Conservation (phyloP, 2,888 invertebrate species). For the Papilio protenor region DNA sequence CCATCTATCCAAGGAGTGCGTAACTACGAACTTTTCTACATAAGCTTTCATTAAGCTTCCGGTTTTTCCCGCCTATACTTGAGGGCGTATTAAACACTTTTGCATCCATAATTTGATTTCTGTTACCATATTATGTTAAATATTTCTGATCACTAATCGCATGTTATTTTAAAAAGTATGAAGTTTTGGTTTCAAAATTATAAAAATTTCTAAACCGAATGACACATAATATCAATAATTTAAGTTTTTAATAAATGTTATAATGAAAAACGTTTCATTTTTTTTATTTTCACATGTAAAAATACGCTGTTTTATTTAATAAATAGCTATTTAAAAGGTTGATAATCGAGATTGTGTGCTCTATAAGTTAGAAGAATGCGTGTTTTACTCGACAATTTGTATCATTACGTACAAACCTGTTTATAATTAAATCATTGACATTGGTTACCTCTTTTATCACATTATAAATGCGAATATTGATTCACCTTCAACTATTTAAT, state of each 20-base stretch:
- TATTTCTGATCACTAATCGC: background rate
- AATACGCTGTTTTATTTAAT: no score
- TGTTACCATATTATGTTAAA: background rate
- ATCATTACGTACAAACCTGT: no score
- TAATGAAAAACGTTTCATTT: no score
- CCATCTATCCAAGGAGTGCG: constrained; percentile 61
- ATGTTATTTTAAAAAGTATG: background rate
- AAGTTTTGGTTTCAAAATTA: no score
- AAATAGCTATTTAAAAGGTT: no score
- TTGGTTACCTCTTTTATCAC: background rate
- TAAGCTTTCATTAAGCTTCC: constrained; percentile 58
- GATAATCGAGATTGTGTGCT: no score
- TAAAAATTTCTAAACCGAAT: no score
- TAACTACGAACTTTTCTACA: constrained; percentile 62
- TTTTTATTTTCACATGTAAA: no score
- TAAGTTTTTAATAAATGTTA: no score
- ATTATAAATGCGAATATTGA: background rate
- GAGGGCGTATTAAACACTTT: constrained; percentile 62
- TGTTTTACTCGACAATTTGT: background rate
- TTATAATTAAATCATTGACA: no score
- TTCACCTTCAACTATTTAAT: background rate
- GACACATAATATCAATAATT: no score
- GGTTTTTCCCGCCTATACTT: constrained; percentile 52
- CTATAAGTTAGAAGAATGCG: no score
- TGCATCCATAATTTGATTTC: constrained; percentile 19